Conservation (phyloP, 2,888 invertebrate species). For the Tetrapedia diversipes region DNA sequence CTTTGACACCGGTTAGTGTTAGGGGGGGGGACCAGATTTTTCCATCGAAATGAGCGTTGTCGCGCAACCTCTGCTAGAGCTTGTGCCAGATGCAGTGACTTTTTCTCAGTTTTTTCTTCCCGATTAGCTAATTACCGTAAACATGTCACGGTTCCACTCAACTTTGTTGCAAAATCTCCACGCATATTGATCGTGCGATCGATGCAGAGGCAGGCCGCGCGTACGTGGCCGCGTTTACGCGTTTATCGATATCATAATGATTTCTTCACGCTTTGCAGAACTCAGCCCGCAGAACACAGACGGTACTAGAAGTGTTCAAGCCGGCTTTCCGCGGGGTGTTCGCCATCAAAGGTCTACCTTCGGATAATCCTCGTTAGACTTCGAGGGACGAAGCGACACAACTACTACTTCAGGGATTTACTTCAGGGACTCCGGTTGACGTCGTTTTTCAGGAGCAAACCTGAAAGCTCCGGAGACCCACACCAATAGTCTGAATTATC, state of each 20-base stretch:
- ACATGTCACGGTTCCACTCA: constrained; percentile 51
- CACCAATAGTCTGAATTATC: constrained; percentile 17
- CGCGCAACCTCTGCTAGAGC: not conserved
- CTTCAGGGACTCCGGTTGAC: not conserved
- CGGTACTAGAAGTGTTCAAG: constrained; percentile 89
- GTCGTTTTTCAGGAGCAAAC: not conserved
- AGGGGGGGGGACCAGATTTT: not conserved
- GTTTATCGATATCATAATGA: not conserved
- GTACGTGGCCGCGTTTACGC: accelerated
- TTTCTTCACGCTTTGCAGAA: constrained; percentile 85
- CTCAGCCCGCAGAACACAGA: constrained; percentile 89
- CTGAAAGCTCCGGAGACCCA: not conserved
- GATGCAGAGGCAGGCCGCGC: not conserved
- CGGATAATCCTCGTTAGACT: constrained; percentile 74
- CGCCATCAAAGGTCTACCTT: constrained; percentile 88
- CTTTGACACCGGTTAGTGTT: not conserved
- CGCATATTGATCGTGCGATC: not conserved
- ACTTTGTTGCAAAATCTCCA: constrained; percentile 22
- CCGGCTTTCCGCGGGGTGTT: constrained; percentile 89
- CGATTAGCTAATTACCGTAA: not conserved
- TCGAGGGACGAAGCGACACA: constrained; percentile 50
- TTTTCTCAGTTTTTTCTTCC: not conserved
- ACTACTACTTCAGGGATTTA: constrained; percentile 44
- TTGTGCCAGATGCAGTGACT: not conserved
- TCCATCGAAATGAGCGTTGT: not conserved